Evolutionary conservation across 1,140 invertebrate genomes (phyloP).

Genomic region (Stegodyphus mimosarum): DNA sequence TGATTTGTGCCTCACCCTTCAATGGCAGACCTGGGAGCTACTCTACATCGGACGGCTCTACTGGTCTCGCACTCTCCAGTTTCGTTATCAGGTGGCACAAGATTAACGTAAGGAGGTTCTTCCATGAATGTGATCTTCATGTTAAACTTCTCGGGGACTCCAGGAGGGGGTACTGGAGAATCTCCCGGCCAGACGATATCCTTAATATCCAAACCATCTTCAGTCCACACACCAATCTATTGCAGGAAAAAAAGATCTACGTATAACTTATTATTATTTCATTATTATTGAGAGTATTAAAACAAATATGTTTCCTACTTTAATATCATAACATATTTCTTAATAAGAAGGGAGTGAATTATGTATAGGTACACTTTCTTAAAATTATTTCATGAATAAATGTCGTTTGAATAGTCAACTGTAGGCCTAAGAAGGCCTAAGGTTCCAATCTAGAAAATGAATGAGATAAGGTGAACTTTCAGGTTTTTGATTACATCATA

Average conservation of each 20-base stretch:
- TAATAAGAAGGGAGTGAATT: too few species aligned
- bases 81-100: constrained; percentile 83
- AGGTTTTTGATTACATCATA: too few species aligned
- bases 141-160: constrained; percentile 96
- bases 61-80: constrained; percentile 87
- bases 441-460: too few species aligned
- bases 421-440: too few species aligned
- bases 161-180: constrained; percentile 92
- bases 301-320: too few species aligned
- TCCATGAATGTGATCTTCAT: constrained; percentile 95
- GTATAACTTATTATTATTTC: neutral
- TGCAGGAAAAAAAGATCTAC: neutral
- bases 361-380: too few species aligned
- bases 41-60: constrained; percentile 84
- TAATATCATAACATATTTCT: too few species aligned
- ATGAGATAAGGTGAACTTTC: too few species aligned
- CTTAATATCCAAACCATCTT: constrained; percentile 90
- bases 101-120: constrained; percentile 95
- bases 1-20: constrained; percentile 18
- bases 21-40: constrained; percentile 36
- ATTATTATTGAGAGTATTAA: too few species aligned
- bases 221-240: constrained; percentile 89
- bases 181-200: constrained; percentile 99
- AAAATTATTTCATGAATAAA: too few species aligned
- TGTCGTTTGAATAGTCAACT: too few species aligned